These are phyloP conservation scores for Piaya cayana DNA, from an alignment of 2,113 vertebrate genomes.

Conservation along the genomic window DNA sequence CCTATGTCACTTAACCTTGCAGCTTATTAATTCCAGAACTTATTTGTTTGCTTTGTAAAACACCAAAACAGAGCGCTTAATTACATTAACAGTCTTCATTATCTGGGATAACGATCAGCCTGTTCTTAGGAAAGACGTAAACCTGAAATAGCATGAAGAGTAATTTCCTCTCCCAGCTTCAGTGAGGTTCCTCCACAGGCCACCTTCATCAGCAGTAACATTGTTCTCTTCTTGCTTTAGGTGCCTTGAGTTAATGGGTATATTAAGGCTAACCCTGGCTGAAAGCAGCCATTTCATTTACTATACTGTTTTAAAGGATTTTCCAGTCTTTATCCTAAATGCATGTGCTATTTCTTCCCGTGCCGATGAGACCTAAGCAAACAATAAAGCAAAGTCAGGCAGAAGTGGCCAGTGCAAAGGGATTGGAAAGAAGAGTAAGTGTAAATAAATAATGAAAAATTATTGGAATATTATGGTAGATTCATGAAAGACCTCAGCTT, in stretches of 20 bases:
- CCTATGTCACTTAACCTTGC: slow-evolving; percentile 24
- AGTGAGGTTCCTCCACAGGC: not conserved
- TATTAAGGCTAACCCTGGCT: not conserved
- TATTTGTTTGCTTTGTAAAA: slow-evolving; percentile 54
- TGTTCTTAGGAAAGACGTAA: slow-evolving; percentile 61
- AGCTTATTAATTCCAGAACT: not conserved
- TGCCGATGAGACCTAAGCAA: not conserved
- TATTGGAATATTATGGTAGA: not conserved
- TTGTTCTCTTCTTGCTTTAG: not conserved
- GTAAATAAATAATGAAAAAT: not conserved
- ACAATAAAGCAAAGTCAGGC: not conserved
- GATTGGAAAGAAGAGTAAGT: not conserved
- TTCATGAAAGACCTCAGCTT: not conserved
- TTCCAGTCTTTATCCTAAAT: not conserved
- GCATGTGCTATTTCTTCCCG: not conserved
- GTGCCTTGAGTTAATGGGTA: not conserved
- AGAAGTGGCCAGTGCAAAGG: not conserved
- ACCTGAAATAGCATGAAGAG: slow-evolving; percentile 57
- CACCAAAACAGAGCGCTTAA: slow-evolving; percentile 38
- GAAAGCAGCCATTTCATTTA: not conserved
- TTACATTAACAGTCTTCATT: slow-evolving; percentile 59
- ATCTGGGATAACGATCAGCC: slow-evolving; percentile 40
- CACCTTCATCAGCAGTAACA: slow-evolving; percentile 7
- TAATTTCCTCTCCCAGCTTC: slow-evolving; percentile 60
- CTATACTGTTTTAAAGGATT: not conserved